These are phyloP conservation scores for Rhingia campestris DNA, from an alignment of 2,888 invertebrate species.

Conservation along the genomic window DNA sequence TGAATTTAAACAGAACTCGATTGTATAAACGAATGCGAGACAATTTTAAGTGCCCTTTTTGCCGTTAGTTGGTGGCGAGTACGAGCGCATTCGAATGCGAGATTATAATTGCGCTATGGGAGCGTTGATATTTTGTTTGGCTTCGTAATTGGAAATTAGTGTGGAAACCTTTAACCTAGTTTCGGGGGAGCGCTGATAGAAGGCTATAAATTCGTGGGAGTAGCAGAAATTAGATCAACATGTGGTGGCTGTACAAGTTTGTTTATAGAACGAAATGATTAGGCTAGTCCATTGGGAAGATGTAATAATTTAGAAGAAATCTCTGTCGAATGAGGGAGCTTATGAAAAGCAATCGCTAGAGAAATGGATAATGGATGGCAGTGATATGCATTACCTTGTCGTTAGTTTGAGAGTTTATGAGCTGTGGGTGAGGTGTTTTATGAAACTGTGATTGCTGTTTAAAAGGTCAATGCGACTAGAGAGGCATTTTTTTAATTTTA, in stretches of 20 bases:
- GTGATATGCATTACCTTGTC: slow-evolving; percentile 36
- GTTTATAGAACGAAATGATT: slow-evolving; percentile 63
- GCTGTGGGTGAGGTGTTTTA: not conserved
- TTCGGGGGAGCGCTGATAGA: slow-evolving; percentile 48
- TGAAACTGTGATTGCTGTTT: too few species aligned
- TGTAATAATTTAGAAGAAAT: slow-evolving; percentile 40
- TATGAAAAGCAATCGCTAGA: not conserved
- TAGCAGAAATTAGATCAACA: slow-evolving; percentile 64
- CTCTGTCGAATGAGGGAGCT: slow-evolving; percentile 16
- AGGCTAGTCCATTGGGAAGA: slow-evolving; percentile 29
- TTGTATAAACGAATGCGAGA: slow-evolving; percentile 49
- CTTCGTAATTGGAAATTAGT: slow-evolving; percentile 66
- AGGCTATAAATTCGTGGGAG: slow-evolving; percentile 69
- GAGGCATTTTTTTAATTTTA: too few species aligned
- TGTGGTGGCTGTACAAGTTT: slow-evolving; percentile 60
- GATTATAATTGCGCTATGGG: slow-evolving; percentile 68
- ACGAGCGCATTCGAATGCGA: slow-evolving; percentile 55
- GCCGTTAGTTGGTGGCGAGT: slow-evolving; percentile 1
- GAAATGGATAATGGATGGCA: not conserved
- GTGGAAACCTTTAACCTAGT: slow-evolving; percentile 72
- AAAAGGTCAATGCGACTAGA: too few species aligned
- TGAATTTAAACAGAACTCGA: slow-evolving; percentile 68
- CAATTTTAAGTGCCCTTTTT: slow-evolving; percentile 60
- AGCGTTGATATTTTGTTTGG: slow-evolving; percentile 29
- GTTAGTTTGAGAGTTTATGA: slow-evolving; percentile 11